Evolutionary conservation across 1,140 invertebrate species (phyloP), one percentile per base, ranked within the genome.

Genomic region (Eufriesea mexicana): DNA sequence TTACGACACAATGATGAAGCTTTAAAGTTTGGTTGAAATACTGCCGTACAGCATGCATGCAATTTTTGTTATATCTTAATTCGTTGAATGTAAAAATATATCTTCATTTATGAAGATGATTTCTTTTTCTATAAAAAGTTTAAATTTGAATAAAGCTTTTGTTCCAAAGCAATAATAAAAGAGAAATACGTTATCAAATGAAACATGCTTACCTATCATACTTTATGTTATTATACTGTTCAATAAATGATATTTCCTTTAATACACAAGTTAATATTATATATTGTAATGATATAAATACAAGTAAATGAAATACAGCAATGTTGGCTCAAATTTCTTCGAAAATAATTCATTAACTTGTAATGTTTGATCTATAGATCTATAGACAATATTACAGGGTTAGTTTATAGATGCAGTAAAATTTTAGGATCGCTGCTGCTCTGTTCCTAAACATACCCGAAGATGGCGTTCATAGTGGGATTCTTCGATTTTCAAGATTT

Each of bases 401-500:
- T 82, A 76, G 72, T 67, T 67, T 82, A 25, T 75, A 45, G 16
- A 45, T 25, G 59, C 12, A 80, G 8, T 64, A 83, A 83, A 83
- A 78, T 83, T 78, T 68, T 83, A 54, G 66, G 49, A 83, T 71
- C 75, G 66, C 35, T 5, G 18, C 49, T 61, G 55, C 0, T 67
- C 42, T 70, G 74, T 83, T 77, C 66, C 14, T 25, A 18, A 57
- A 54, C 45, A 28, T 35, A 64, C 51, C 64, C 80, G 80, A 86
- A 88, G 87, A 86, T 89, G 88, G 84, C 87, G 86, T 79, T 83
- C 72, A 68, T 42, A 66, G 74, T 79, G 61, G 55, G 66, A 89
- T 89, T 79, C 77, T 89, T 89, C 87, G 87, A 89, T 89, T 89
- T 89, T 84, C 84, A 89, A 86, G 88, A 89, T 86, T 89, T 79